Evolutionary conservation across 1,140 invertebrate genomes (phyloP).

Genomic region (Saccostrea cuccullata): DNA sequence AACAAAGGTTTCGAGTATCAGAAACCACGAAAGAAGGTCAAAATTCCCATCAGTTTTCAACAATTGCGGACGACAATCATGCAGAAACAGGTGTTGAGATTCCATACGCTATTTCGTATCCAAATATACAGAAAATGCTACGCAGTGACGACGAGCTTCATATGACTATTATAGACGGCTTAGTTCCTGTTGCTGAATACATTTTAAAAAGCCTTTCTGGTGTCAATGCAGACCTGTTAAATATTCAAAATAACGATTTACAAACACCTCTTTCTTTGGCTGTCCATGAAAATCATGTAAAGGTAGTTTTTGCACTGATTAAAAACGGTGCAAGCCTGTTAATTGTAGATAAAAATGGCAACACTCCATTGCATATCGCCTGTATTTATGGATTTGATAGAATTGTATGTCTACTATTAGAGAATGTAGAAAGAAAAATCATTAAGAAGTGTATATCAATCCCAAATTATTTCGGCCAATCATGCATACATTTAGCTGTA

Average conservation of each 20-base stretch:
- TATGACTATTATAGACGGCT: not conserved
- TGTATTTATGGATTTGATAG: not conserved
- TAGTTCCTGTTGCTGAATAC: not conserved
- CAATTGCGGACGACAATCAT: not conserved
- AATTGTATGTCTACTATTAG: not conserved
- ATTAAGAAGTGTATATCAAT: not conserved
- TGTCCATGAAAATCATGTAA: not conserved
- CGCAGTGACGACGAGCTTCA: not conserved
- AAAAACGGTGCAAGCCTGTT: not conserved
- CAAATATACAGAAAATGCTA: not conserved
- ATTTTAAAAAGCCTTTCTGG: not conserved
- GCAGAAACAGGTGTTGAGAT: not conserved
- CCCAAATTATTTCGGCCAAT: not conserved
- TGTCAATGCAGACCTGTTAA: not conserved
- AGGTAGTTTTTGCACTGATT: not conserved
- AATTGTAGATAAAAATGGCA: not conserved
- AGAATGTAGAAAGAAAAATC: not conserved
- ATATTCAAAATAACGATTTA: not conserved
- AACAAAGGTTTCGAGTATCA: not conserved
- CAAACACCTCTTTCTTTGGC: not conserved
- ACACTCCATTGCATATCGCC: not conserved
- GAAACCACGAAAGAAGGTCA: not conserved
- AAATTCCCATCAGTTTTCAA: not conserved
- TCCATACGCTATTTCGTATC: not conserved
- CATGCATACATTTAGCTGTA: not conserved